Base-by-base conservation (phyloP, 2,113 vertebrate genomes). In the Aviceda subcristata region DNA sequence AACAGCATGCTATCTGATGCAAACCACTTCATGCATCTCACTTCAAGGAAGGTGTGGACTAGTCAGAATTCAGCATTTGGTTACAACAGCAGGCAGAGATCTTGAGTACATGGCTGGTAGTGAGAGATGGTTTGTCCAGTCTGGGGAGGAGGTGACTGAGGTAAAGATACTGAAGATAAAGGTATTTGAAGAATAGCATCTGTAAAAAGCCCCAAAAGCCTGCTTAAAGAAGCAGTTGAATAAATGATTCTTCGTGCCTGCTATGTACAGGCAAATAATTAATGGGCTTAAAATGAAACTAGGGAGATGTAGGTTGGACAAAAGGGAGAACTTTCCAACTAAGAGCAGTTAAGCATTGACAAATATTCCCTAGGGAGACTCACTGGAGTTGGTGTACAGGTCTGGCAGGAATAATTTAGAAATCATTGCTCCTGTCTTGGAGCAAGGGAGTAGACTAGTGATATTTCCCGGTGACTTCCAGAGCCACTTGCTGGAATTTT, bases 1-100 rank as follows among this genome's bases (percentile, higher is more conserved):
- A 50, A 29, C 22, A 59, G 14, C 11, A 2, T 17, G 38, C n/a
- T 95, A 0, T 53, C 32, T 0, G 0, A 5, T 48, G 39, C 3
- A 3, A 46, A 38, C 29, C 7, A 3, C 59, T 38, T 56, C 11
- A 4, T 12, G 15, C 12, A 4, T 64, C 56, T 86, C 29, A 4
- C 39, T 55, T 66, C 7, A 22, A 7, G 51, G 14, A 36, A 50
- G 43, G 10, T 10, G 15, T 23, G 46, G 53, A 11, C 26, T 26
- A 7, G 18, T 60, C 15, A 26, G 63, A 57, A 19, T 51, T 18
- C 67, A 63, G 50, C 14, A 4, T 1, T 5, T 15, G 15, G 36
- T 43, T 74, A 21, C 2, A 12, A 18, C 11, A 81, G 66, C 32
- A 45, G 12, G 16, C n/a, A 8, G 36, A 36, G 27, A 16, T 69